Evolutionary conservation across 2,113 vertebrate genomes (phyloP), one percentile per base, ranked within the genome.

Genomic region (Acrocephalus kingi): DNA sequence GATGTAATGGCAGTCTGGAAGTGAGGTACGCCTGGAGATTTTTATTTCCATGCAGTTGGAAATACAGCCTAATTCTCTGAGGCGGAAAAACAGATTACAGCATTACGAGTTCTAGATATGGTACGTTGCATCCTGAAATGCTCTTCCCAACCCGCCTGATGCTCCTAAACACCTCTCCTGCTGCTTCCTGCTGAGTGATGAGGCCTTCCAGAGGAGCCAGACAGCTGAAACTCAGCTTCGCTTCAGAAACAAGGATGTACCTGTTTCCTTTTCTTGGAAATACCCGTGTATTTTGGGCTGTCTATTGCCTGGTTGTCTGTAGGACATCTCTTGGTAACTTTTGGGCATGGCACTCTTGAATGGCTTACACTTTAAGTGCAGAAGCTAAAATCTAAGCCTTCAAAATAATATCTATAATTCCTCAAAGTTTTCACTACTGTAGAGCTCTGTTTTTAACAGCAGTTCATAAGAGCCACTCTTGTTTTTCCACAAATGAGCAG

Each of bases 111-210:
- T 89, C 52, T 41, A n/a, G 37, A 39, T 43, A 73, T 5, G 11
- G 91, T 95, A 88, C 11, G 35, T 48, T 97, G 97, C 91, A 93
- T 95, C 89, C 96, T 62, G 56, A 76, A 95, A 69, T 58, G 55
- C 6, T 51, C 97, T 98, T 94, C 96, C 96, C 84, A 85, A 90
- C 80, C 77, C 20, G 52, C 72, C 13, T 13, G 67, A 54, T 89
- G 83, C 81, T 96, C 83, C 88, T 91, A 82, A 90, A 94, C 69
- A 89, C 62, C 59, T 61, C 52, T 27, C 12, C 15, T 46, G 88
- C 92, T 80, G 87, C 89, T 96, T 97, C 93, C 94, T 96, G 95
- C 80, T 89, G 94, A 69, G 78, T 61, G 82, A 84, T 84, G 95
- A 84, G 82, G 77, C 80, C 77, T 97, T 97, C 90, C 93, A 78